Evolutionary conservation across 2,888 invertebrate genomes (phyloP).

Genomic region (Rhagophthalmus giganteus): DNA sequence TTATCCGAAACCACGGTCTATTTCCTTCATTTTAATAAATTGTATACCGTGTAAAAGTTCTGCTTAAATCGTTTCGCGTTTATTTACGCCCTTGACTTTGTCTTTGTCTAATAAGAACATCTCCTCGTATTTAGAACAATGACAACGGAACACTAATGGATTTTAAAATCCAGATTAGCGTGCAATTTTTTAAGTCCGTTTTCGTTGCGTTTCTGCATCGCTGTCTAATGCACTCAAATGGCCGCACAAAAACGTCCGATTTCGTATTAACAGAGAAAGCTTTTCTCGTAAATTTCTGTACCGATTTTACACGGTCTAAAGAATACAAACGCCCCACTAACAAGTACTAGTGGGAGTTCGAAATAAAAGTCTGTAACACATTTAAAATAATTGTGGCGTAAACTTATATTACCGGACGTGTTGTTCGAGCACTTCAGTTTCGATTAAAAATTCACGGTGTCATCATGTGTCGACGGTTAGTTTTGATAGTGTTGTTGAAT

Average conservation of each 20-base stretch:
- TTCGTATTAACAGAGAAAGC: constrained; percentile 15
- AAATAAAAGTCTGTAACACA: constrained; percentile 42
- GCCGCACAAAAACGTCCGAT: neutral
- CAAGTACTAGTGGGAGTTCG: constrained; percentile 14
- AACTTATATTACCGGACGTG: constrained; percentile 42
- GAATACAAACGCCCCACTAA: constrained; percentile 16
- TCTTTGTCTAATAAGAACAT: no score
- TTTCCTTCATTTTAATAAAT: constrained; percentile 13
- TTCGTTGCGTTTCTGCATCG: neutral
- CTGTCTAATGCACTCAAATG: neutral
- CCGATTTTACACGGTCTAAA: constrained; percentile 14
- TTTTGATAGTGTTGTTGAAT: constrained; percentile 1
- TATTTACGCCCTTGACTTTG: constrained; percentile 8
- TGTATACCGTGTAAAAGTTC: constrained; percentile 11
- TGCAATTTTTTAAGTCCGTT: neutral
- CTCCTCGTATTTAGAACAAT: no score
- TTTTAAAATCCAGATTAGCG: neutral
- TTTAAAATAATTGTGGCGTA: constrained; percentile 46
- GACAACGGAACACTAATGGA: no score
- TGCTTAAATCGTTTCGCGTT: constrained; percentile 3
- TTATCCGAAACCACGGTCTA: constrained; percentile 16
- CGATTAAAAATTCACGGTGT: constrained; percentile 16
- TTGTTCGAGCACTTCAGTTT: constrained; percentile 32
- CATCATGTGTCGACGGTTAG: no score
- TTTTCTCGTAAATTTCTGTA: no score